Evolutionary conservation across 2,797 vertebrate species (phyloP), one percentile per base, ranked within the genome.

Genomic region (Micromesistius poutassou): DNA sequence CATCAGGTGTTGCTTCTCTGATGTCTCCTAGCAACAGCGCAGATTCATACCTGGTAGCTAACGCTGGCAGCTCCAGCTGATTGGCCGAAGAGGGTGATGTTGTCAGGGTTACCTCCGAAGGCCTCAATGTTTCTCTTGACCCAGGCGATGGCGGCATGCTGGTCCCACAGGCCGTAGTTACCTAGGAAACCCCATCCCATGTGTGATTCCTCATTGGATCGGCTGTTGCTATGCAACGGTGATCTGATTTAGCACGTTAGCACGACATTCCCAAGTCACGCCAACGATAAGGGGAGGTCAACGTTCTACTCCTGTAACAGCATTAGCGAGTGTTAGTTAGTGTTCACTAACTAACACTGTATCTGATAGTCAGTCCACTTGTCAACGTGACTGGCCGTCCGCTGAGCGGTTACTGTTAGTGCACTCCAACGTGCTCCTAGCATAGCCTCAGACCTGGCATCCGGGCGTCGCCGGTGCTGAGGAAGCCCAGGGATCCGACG

Each of bases 61-160:
- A 95, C 95, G 0, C 97, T 96, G 85, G 73, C 91, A 0, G 77
- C 93, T 30, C 97, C 96, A 0, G 96, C 95, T 0, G 96, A 97
- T 75, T 98, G 96, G 73, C 97, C 96, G 1, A 98, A 98, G 86
- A 98, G 75, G 62, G 96, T 97, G 87, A 97, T 93, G 89, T 95
- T 98, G 74, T 95, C 77, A 0, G 93, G 92, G 88, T 96, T 93
- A 0, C 96, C 96, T 0, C 97, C 97, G 0, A 98, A 98, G 5
- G 89, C 93, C 0, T 36, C 87, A 22, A 98, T 97, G 88, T 97
- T 97, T 82, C 96, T 94, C 89, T 93, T 94, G 50, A 97, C 95
- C 97, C 96, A 97, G 0, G 94, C 89, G 3, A 98, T 96, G 84
- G 95, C 96, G 78, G 96, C 95, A 25, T 97, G 96, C 92, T 98